Evolutionary conservation across 1,140 invertebrate species (phyloP), one percentile per base, ranked within the genome.

Genomic region (Orchestia grillus): DNA sequence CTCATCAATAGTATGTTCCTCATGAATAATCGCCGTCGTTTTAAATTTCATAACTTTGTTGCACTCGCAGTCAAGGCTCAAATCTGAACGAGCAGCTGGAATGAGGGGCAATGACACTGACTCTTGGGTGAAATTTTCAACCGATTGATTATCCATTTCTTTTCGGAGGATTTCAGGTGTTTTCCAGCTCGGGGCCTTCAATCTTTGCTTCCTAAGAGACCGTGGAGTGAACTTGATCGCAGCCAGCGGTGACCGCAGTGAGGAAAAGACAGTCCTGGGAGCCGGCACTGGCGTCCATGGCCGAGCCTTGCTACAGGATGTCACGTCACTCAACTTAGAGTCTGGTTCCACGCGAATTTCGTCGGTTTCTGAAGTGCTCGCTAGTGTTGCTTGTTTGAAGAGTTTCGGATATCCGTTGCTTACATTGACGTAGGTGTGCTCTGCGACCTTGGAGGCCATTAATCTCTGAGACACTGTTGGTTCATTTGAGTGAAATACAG

Each of bases 171-270:
- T 90, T 28, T 94, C 92, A 40, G 44, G 44, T 0, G 43, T 45
- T 94, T 45, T 45, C 92, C 11, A 36, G 36, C 92, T 11, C 40
- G 16, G 43, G 4, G 43, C 36, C 40, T 47, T 94, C 16, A 6
- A 19, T 0, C 40, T 44, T 47, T 94, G 92, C 92, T 94, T 94
- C 41, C 92, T 42, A 0, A 94, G 43, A 11, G 92, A 45, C 40
- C 92, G 92, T 6, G 92, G 92, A 45, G 92, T 94, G 88, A 94
- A 94, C 44, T 45, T 94, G 23, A 94, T 94, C 4, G 92, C 92
- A 45, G 43, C 44, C 6, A 94, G 43, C 11, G 92, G 92, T 28
- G 92, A 94, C 6, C 92, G 92, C 43, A 94, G 44, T 28, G 92
- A 45, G 36, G 92, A 94, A 45, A 94, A 94, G 36, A 94, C 44